These are phyloP conservation scores for Globodera rostochiensis DNA, from an alignment of 1,140 invertebrate genomes.

Conservation along the genomic window DNA sequence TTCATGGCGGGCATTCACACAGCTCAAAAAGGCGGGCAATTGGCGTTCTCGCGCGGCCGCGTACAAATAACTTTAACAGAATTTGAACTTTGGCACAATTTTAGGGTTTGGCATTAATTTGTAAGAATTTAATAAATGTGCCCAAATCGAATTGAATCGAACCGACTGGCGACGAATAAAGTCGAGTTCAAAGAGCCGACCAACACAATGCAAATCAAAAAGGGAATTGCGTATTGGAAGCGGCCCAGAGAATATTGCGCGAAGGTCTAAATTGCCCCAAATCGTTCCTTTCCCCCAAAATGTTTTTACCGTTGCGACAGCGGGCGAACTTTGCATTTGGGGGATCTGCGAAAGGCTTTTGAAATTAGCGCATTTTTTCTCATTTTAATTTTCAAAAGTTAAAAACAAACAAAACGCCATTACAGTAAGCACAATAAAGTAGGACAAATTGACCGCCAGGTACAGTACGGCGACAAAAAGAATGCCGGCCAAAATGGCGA, in stretches of 20 bases:
- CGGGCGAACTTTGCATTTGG: constrained; percentile 43
- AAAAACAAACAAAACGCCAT: neutral
- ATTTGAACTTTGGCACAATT: constrained; percentile 12
- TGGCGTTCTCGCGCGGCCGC: constrained; percentile 56
- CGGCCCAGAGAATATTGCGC: constrained; percentile 52
- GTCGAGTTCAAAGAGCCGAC: constrained; percentile 61
- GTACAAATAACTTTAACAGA: constrained; percentile 47
- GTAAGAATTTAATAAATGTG: neutral
- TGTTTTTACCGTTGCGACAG: constrained; percentile 47
- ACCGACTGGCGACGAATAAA: constrained; percentile 55
- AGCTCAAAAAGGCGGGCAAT: constrained; percentile 51
- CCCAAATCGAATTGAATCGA: neutral
- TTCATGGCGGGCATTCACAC: constrained; percentile 48
- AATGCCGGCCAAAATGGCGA: constrained; percentile 56
- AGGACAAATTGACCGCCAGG: constrained; percentile 50
- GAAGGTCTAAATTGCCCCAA: constrained; percentile 46
- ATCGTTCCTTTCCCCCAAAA: constrained; percentile 4
- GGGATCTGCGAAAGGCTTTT: constrained; percentile 12
- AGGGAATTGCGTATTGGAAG: constrained; percentile 57
- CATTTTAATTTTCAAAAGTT: neutral
- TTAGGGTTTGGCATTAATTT: no score
- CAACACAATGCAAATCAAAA: constrained; percentile 56
- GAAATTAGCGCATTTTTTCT: neutral
- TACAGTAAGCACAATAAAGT: constrained; percentile 46
- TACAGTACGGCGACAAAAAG: constrained; percentile 49